Evolutionary conservation across 2,113 vertebrate genomes (phyloP), one percentile per base, ranked within the genome.

Genomic region (Clarias magur): DNA sequence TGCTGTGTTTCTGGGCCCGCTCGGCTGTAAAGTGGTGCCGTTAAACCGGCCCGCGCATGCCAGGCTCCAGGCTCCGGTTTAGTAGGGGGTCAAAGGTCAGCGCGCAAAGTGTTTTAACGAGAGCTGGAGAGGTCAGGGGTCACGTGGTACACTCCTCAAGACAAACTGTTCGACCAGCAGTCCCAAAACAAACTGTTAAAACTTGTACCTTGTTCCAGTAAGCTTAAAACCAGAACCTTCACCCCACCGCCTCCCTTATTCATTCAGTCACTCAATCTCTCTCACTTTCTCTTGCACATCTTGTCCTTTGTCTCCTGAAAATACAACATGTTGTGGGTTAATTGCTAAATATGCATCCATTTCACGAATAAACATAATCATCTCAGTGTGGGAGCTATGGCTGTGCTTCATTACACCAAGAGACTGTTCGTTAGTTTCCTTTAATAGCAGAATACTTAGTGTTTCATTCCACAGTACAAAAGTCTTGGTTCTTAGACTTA

Each of bases 171-270:
- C 56, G 80, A 86, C 23, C 80, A 89, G 60, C 81, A 81, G 88
- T 73, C 90, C 91, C 92, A 93, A 94, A 93, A 93, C 87, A 93
- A 94, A 93, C 93, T 87, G 89, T 92, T 92, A 92, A 94, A 91
- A 89, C 27, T 93, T 93, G 92, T 93, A 90, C 88, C 89, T 92
- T 84, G 67, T 86, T 88, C 86, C 78, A 90, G 85, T 86, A 86
- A 73, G 21, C 42, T 82, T 84, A 79, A 48, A 65, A 89, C 85
- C 88, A 88, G 81, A 86, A 72, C 80, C 73, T 81, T 70, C 19
- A 72, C 67, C 59, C 42, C 30, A 25, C 57, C 8, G 2, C 30
- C n/a, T 25, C 60, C 68, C 42, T 83, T 11, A 10, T 34, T 86
- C 17, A 42, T n/a, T 65, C 63, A n/a, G n/a, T 54, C 70, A 6